Base-by-base conservation (phyloP, 2,888 invertebrate species). In the Megalurothrips usitatus region DNA sequence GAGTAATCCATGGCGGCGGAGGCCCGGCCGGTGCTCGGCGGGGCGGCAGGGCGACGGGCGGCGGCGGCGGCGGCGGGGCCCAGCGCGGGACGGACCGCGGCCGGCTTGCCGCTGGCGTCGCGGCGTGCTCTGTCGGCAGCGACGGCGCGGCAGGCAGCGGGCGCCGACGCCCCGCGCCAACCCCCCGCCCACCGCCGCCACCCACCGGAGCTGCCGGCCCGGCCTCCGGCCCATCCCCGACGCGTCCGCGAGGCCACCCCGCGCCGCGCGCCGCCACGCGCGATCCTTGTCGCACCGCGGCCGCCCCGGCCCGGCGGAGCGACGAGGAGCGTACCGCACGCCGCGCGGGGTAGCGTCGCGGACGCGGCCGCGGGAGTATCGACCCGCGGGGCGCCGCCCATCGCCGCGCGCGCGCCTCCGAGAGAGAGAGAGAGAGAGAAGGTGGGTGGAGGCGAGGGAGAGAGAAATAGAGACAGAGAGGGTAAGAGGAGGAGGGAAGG, bases 101-200 rank as follows among this genome's bases (percentile, higher is more conserved):
- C 26, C 23, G 68, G 23, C 68, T 23, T 11, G 23, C 23, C 26
- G 68, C 23, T 11, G 12, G 68, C 23, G 68, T 26, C 68, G 68
- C 68, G 68, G 23, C 23, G 68, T 26, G 68, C 68, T 75, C 68
- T 75, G 68, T 23, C 68, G n/a, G 11, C n/a, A 68, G 68, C 52
- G 14, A 52, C n/a, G n/a, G n/a, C n/a, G 58, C 58, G 68, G 26
- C 68, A 75, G 26, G 23, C 68, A 12, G 68, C 23, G 11, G 11
- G 26, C 12, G 23, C 68, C 68, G 23, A 17, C 11, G 19, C 58
- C 12, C 58, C 2, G 6, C 52, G 14, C 52, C 14, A 9, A 14
- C 49, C 6, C 52, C 52, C 52, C 52, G 52, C 52, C 14, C 3
- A 11, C 17, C 58, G 14, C 14, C 58, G 19, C 58, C 19, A 17